These are phyloP conservation scores for Pachliopta kotzebuea DNA, from an alignment of 2,888 invertebrate genomes.

Conservation along the genomic window DNA sequence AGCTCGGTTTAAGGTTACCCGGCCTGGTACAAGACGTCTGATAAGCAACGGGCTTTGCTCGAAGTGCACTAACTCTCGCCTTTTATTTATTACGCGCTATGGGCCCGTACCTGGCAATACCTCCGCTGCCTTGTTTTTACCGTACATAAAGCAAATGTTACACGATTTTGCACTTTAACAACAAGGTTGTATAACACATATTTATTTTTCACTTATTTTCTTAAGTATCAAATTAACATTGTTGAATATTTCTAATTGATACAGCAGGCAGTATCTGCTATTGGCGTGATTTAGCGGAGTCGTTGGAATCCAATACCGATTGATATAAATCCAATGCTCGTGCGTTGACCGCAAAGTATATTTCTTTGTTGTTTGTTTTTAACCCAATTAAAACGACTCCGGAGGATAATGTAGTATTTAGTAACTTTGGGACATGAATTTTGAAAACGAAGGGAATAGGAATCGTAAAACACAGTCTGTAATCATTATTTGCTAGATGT, in stretches of 20 bases:
- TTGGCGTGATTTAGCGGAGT: conserved; percentile 66
- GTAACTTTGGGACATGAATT: too few species aligned
- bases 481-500: too few species aligned
- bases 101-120: conserved; percentile 64
- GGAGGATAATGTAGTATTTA: too few species aligned
- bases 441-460: too few species aligned
- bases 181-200: conserved; percentile 25
- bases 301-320: conserved; percentile 59
- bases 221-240: conserved; percentile 33
- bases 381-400: not conserved
- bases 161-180: conserved; percentile 39
- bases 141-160: conserved; percentile 33
- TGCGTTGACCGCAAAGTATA: conserved; percentile 36
- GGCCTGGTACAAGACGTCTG: conserved; percentile 54
- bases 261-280: conserved; percentile 67
- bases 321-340: conserved; percentile 49
- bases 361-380: conserved; percentile 38
- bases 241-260: conserved; percentile 67
- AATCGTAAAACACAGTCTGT: too few species aligned
- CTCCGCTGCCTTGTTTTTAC: conserved; percentile 41
- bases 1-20: conserved; percentile 62
- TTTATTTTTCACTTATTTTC: conserved; percentile 22
- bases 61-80: conserved; percentile 62
- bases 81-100: conserved; percentile 74
- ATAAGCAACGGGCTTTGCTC: conserved; percentile 66